Base-by-base conservation (phyloP, 2,888 invertebrate genomes). In the Drosophila rellima region DNA sequence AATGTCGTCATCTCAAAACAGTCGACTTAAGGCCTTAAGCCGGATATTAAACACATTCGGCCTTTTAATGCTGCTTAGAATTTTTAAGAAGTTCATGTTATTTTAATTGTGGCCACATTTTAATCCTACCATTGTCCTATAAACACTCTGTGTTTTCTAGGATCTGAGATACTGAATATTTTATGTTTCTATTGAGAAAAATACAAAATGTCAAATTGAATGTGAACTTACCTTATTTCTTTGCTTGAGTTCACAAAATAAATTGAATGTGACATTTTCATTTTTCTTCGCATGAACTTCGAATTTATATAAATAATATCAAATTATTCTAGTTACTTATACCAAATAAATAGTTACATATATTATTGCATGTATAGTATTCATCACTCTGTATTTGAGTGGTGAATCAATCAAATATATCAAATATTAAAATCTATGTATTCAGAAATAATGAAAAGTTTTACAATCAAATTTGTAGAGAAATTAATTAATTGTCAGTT, bases 31-130 rank as follows among this genome's bases (percentile, higher is more conserved):
- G 3, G 39, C 40, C 11, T 20, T 15, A 29, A 40, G 39, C 56
- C 78, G 78, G 67, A 74, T 66, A 73, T 73, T 73, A 73, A 73
- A 57, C 20, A n/a, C 50, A 35, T 40, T 39, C 3, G 23, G 5
- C 7, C 33, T 15, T 20, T 29, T 15, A 59, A 33, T 52, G 23
- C 26, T 8, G n/a, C n/a, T n/a, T n/a, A 18, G 2, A 33, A 10
- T 23, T 23, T 17, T 6, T 37, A 15, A 39, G 39, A 13, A 3
- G 51, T 11, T 17, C 15, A 11, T 20, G 18, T 18, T 48, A 48
- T 48, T 33, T 48, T 48, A 42, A 55, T 23, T 31, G 20, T 15
- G n/a, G 5, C 29, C 42, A 10, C 31, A 40, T 15, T 40, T n/a
- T 18, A 20, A 20, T 18, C 40, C 31, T 29, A 31, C 13, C n/a